phyloP scores from a whole-genome alignment of 2,113 vertebrate genomes.

The Mus spicilegus region DNA sequence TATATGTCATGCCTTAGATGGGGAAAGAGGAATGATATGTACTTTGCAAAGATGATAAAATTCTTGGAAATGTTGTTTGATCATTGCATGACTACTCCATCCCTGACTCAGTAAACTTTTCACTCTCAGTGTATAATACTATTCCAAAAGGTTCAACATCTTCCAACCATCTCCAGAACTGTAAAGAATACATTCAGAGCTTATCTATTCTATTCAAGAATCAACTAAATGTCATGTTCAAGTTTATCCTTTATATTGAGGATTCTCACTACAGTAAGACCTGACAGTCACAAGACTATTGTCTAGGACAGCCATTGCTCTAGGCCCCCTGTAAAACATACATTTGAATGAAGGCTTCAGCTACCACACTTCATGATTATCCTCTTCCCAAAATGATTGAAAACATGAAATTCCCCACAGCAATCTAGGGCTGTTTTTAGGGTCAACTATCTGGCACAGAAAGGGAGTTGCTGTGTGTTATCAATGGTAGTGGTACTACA shows the following conservation, averaged over 20 bases:
- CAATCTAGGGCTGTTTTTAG: too few species aligned
- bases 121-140: not conserved
- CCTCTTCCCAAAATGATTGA: too few species aligned
- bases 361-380: not conserved
- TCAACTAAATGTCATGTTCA: not conserved
- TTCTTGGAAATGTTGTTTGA: not conserved
- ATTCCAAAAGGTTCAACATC: not conserved
- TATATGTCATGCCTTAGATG: not conserved
- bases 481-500: too few species aligned
- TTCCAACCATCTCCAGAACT: not conserved
- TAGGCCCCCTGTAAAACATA: not conserved
- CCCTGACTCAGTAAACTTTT: not conserved
- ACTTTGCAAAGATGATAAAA: not conserved
- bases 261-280: not conserved
- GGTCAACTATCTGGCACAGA: too few species aligned
- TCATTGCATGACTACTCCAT: not conserved
- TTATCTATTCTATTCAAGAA: not conserved
- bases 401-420: too few species aligned
- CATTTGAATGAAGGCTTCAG: not conserved
- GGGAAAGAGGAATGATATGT: not conserved
- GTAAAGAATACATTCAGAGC: not conserved
- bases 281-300: not conserved
- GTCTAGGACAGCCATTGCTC: not conserved
- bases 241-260: not conserved
- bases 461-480: too few species aligned